Evolutionary conservation across 1,140 invertebrate species (phyloP).

Genomic region (Colletes gigas): DNA sequence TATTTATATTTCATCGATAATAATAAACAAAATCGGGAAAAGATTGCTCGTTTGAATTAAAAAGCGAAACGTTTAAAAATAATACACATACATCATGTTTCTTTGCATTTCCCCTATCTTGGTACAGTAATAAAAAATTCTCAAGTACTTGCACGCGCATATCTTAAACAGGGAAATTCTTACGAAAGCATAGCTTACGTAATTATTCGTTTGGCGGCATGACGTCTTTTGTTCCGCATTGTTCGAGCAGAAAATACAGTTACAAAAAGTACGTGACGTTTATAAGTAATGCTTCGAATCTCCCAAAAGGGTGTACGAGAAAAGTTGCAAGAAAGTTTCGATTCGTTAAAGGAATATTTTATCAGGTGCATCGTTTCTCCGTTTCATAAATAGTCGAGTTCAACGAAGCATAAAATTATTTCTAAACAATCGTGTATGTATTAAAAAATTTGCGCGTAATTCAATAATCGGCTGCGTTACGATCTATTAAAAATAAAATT

Average conservation of each 20-base stretch:
- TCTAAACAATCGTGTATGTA: no score
- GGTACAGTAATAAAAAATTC: background rate
- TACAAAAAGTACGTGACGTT: conserved; percentile 40
- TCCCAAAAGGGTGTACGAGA: conserved; percentile 21
- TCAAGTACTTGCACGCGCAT: background rate
- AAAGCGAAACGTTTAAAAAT: no score
- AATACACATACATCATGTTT: background rate
- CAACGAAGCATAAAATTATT: no score
- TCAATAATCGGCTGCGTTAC: no score
- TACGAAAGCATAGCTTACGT: conserved; percentile 28
- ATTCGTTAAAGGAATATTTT: conserved; percentile 22
- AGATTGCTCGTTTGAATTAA: background rate
- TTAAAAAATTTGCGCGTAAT: no score
- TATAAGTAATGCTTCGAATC: conserved; percentile 33
- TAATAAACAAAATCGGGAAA: no score
- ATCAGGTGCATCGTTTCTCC: background rate
- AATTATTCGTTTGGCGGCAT: conserved; percentile 18
- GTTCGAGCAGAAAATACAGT: conserved; percentile 29
- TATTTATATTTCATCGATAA: no score
- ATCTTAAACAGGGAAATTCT: background rate
- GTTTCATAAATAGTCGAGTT: background rate
- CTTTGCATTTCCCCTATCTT: background rate
- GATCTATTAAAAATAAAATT: no score
- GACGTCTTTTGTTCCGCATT: conserved; percentile 36
- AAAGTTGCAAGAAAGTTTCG: conserved; percentile 32